Conservation (phyloP, 1,140 invertebrate genomes). For the Kradibia gibbosae region DNA sequence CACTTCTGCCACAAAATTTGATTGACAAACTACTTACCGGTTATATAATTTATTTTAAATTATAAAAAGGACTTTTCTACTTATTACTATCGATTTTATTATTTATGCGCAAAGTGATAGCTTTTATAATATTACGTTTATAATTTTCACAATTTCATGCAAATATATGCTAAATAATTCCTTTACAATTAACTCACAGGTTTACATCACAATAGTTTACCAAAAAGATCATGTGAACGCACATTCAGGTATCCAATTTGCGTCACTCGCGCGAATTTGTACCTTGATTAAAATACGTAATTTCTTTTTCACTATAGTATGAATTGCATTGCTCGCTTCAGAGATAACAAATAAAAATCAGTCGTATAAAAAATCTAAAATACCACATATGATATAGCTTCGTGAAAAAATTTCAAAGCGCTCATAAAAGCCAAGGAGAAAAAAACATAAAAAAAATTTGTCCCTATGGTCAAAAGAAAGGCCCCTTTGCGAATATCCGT, state of each 20-base stretch:
- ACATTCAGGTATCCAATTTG: neutral
- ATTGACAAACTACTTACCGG: neutral
- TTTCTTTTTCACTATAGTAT: neutral
- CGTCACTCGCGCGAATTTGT: neutral
- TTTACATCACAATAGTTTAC: conserved; percentile 32
- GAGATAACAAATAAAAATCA: neutral
- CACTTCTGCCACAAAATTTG: neutral
- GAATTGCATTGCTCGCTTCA: neutral
- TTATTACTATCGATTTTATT: neutral
- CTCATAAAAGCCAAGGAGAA: neutral
- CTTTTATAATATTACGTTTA: neutral
- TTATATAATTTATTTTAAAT: neutral
- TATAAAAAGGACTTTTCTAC: neutral
- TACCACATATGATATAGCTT: too few species aligned
- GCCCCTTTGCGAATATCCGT: neutral
- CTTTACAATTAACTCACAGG: conserved; percentile 17
- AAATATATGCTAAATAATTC: conserved; percentile 33
- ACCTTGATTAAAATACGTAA: neutral
- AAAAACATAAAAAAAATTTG: conserved; percentile 29
- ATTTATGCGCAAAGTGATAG: neutral
- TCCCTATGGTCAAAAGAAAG: conserved; percentile 21
- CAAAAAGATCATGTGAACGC: neutral
- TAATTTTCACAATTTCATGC: neutral
- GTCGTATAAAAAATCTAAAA: too few species aligned
- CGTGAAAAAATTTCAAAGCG: conserved; percentile 9